These are phyloP conservation scores for Dynastes hyllus DNA, from an alignment of 2,888 invertebrate genomes.

Conservation along the genomic window DNA sequence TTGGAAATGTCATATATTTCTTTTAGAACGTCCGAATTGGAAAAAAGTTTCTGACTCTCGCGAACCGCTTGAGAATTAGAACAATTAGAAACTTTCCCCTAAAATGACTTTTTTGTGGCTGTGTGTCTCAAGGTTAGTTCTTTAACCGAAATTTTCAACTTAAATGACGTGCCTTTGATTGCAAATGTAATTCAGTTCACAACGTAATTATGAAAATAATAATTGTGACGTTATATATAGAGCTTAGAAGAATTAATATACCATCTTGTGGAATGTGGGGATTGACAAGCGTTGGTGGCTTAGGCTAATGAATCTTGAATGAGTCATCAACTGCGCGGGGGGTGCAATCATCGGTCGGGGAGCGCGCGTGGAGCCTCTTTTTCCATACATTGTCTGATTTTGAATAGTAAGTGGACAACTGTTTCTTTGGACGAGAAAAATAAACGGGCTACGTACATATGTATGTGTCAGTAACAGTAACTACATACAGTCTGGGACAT, in stretches of 20 bases:
- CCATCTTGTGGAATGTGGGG: constrained; percentile 38
- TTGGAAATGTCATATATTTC: no score
- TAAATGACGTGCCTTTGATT: constrained; percentile 45
- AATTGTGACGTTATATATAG: constrained; percentile 43
- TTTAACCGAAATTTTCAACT: constrained; percentile 21
- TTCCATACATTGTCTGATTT: constrained; percentile 45
- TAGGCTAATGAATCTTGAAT: constrained; percentile 51
- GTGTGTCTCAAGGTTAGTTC: constrained; percentile 12
- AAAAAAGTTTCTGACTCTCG: no score
- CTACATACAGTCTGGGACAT: constrained; percentile 43
- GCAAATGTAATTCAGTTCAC: constrained; percentile 32
- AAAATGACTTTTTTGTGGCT: background rate
- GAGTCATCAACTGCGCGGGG: constrained; percentile 47
- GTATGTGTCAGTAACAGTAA: constrained; percentile 23
- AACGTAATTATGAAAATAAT: constrained; percentile 47
- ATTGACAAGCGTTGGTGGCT: constrained; percentile 47
- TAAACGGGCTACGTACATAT: constrained; percentile 19
- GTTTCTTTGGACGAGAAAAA: constrained; percentile 42
- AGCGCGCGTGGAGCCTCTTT: constrained; percentile 50
- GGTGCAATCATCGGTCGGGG: constrained; percentile 49
- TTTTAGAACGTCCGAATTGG: no score
- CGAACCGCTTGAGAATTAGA: no score
- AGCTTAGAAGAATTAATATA: constrained; percentile 42
- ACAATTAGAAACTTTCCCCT: no score
- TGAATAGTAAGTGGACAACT: constrained; percentile 46